Base-by-base conservation (phyloP, 2,797 vertebrate genomes). In the Somateria mollissima region DNA sequence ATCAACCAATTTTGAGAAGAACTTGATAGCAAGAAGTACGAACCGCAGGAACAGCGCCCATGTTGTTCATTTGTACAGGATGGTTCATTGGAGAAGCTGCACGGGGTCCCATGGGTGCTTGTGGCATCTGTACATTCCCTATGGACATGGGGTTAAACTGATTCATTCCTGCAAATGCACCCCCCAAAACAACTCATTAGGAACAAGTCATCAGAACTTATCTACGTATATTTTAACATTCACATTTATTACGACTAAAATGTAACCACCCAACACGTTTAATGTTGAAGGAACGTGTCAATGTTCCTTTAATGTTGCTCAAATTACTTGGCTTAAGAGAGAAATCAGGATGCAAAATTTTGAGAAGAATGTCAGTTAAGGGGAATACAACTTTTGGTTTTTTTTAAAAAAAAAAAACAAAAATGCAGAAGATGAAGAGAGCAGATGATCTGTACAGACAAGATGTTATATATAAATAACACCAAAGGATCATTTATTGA, bases 31-130 rank as follows among this genome's bases (percentile, higher is more conserved):
- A 57, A 64, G 12, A 74, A 61, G 71, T 91, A 97, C 98, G 97
- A 96, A 99, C 99, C 97, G 98, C 98, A 47, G 99, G 98, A 82
- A 99, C 99, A 2, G 99, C 98, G 96, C 98, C 98, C 98, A 99
- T 98, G 98, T 95, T 98, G 97, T 98, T 99, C 97, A 99, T 99
- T 83, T 99, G 99, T 77, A 99, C 99, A 13, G 99, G 98, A 93
- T 99, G 99, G 98, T 98, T 99, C 98, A 99, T 99, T 2, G 99
- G 99, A 73, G 99, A 99, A 27, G 98, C 98, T 20, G 99, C 98
- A 25, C 99, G 98, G 12, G 99, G 98, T 85, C 98, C 99, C 97
- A 99, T 97, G 19, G 99, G 98, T 37, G 99, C 96, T 94, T 98
- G 98, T 54, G 99, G 98, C 97, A 99, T 98, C 97, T 98, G 99